Percentiles rank a stretch among this genome's conserved stretches.
Conservation (phyloP, 2,113 vertebrate genomes). For the Microcebus lehilahytsara region DNA sequence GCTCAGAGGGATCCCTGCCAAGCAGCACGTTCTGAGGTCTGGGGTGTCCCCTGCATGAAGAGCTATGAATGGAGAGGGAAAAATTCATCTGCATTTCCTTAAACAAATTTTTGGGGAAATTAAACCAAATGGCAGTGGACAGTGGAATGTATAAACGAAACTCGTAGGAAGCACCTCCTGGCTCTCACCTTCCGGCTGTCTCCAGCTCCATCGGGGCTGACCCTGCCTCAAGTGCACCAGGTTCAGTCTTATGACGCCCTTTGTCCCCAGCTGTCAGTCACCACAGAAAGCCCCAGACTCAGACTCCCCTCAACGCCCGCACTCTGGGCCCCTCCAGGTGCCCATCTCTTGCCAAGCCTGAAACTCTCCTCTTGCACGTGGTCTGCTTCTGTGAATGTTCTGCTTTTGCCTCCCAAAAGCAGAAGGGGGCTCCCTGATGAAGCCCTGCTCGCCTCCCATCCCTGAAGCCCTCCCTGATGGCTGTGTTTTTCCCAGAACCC, state of each 20-base stretch:
- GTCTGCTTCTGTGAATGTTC: neutral
- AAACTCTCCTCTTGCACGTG: neutral
- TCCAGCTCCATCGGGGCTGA: neutral
- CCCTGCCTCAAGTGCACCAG: neutral
- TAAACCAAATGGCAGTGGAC: neutral
- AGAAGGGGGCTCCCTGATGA: neutral
- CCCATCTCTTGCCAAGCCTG: neutral
- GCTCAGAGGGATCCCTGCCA: neutral
- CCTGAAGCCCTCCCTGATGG: neutral
- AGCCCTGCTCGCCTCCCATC: neutral
- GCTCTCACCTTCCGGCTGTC: neutral
- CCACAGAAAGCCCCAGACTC: neutral
- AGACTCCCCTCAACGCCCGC: neutral
- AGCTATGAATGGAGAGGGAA: neutral
- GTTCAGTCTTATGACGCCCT: neutral
- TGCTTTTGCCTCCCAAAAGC: neutral
- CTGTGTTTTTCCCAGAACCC: neutral
- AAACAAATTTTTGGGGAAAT: neutral
- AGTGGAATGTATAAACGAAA: neutral
- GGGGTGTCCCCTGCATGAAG: neutral
- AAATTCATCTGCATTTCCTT: neutral
- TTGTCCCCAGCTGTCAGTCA: neutral
- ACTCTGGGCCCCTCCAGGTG: neutral
- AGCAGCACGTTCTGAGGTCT: neutral
- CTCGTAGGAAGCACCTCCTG: accelerated